These are phyloP conservation scores for Mesitornis unicolor DNA, from an alignment of 2,113 vertebrate genomes.

Conservation along the genomic window DNA sequence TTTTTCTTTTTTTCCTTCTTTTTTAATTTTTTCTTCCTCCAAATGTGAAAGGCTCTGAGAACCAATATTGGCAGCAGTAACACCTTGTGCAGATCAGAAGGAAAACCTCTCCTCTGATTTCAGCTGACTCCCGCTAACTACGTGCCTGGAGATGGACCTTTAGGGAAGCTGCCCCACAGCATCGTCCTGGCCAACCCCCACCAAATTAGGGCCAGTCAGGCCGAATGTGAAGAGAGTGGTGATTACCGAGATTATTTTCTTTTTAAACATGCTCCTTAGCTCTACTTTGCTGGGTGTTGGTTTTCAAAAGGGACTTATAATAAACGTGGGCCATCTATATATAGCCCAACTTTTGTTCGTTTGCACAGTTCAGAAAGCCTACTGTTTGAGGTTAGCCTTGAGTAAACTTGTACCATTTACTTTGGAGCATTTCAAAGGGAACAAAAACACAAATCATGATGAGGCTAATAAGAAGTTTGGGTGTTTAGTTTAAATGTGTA, in stretches of 20 bases:
- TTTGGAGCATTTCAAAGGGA: slow-evolving; percentile 76
- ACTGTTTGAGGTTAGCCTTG: slow-evolving; percentile 74
- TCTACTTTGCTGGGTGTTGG: slow-evolving; percentile 52
- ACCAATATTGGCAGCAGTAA: neutral
- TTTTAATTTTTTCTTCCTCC: neutral
- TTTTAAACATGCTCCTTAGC: slow-evolving; percentile 31
- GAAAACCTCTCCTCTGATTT: neutral
- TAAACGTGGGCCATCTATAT: slow-evolving; percentile 33
- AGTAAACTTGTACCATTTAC: slow-evolving; percentile 74
- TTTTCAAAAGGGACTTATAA: slow-evolving; percentile 59
- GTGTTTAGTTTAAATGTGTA: slow-evolving; percentile 77
- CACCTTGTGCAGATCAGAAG: neutral
- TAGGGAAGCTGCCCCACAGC: neutral
- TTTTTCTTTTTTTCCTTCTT: neutral
- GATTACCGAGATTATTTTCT: slow-evolving; percentile 50
- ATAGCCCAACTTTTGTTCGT: slow-evolving; percentile 33
- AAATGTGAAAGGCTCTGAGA: neutral
- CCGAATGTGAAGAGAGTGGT: neutral
- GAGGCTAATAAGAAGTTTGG: slow-evolving; percentile 74
- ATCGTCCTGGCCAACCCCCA: neutral
- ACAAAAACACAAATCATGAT: slow-evolving; percentile 70
- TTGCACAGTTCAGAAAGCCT: slow-evolving; percentile 58
- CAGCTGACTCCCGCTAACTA: neutral
- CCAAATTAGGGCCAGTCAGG: neutral
- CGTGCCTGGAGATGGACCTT: neutral